phyloP scores from a whole-genome alignment of 2,888 invertebrate genomes.

The Orgyia antiqua region DNA sequence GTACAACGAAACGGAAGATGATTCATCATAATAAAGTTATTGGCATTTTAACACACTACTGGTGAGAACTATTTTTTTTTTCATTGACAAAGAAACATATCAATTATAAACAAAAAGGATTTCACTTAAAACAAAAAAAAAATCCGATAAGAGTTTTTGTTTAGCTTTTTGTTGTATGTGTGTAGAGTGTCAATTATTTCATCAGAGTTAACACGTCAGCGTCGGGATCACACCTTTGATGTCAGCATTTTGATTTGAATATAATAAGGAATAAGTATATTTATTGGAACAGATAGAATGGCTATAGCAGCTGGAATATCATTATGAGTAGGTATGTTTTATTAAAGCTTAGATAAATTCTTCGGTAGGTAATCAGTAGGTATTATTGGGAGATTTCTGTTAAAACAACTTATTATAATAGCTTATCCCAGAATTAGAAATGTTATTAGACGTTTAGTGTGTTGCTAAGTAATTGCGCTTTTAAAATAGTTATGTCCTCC shows the following conservation, averaged over 20 bases:
- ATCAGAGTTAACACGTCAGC: slow-evolving; percentile 36
- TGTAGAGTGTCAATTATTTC: slow-evolving; percentile 65
- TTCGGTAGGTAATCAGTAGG: too few relatives aligned
- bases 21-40: slow-evolving; percentile 11
- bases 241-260: slow-evolving; percentile 6
- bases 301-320: too few relatives aligned
- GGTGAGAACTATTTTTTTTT: slow-evolving; percentile 47
- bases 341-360: too few relatives aligned
- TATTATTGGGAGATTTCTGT: too few relatives aligned
- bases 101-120: slow-evolving; percentile 30
- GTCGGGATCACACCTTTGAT: slow-evolving; percentile 20
- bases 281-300: slow-evolving; percentile 5
- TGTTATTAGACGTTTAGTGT: too few relatives aligned
- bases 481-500: too few relatives aligned
- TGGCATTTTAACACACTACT: slow-evolving; percentile 14
- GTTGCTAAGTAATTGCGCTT: too few relatives aligned
- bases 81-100: slow-evolving; percentile 32
- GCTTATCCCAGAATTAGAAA: too few relatives aligned
- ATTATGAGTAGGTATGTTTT: too few relatives aligned
- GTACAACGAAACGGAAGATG: slow-evolving; percentile 17
- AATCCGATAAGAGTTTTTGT: slow-evolving; percentile 40
- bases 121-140: slow-evolving; percentile 26
- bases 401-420: too few relatives aligned
- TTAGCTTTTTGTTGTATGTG: slow-evolving; percentile 31
- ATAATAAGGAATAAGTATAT: slow-evolving; percentile 2